A percentile compares a stretch with the other conserved stretches of the same genome.
Conservation (phyloP, 2,797 vertebrate species). For the Pogoniulus pusillus region DNA sequence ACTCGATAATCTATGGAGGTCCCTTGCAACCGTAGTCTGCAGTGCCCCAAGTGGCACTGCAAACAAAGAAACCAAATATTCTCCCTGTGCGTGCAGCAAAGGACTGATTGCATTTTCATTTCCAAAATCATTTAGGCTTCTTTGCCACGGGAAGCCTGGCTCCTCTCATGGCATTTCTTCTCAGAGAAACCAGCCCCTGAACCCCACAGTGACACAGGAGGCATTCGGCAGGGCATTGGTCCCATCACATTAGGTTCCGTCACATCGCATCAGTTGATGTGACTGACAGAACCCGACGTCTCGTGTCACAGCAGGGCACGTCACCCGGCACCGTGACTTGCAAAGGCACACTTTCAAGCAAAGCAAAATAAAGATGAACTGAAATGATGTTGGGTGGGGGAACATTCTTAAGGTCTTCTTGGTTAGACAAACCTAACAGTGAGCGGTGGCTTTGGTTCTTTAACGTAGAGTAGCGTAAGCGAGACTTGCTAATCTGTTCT, state of each 20-base stretch:
- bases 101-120: not conserved
- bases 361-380: conserved; percentile 44
- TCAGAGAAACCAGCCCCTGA: not conserved
- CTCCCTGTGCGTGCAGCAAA: not conserved
- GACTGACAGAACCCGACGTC: conserved; percentile 68
- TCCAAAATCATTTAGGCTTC: not conserved
- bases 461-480: not conserved
- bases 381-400: conserved; percentile 14
- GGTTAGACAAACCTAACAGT: not conserved
- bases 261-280: conserved; percentile 66
- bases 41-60: not conserved
- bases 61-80: not conserved
- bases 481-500: not conserved
- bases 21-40: no score
- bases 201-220: not conserved
- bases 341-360: conserved; percentile 21
- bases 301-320: conserved; percentile 47
- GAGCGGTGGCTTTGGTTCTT: not conserved
- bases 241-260: conserved; percentile 50
- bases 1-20: no score
- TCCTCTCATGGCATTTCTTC: conserved; percentile 2
- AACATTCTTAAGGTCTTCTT: conserved; percentile 25
- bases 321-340: conserved; percentile 24
- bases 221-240: conserved; percentile 28
- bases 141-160: not conserved